A percentile compares a stretch with the other conserved stretches of the same genome.
phyloP scores from a whole-genome alignment of 1,140 invertebrate species.

The Episyrphus balteatus region DNA sequence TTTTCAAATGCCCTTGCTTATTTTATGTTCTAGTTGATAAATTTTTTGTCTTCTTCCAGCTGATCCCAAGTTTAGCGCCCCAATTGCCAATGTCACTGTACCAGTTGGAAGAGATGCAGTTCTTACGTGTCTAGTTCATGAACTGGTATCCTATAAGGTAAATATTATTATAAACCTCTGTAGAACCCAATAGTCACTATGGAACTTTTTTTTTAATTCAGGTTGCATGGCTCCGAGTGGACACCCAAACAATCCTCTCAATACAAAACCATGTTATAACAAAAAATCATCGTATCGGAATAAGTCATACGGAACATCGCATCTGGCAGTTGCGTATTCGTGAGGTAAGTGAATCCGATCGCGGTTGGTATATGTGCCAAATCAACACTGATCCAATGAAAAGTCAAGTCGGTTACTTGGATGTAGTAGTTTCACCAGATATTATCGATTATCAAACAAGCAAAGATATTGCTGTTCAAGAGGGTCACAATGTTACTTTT shows the following conservation, averaged over 20 bases:
- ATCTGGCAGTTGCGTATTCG: conserved; percentile 77
- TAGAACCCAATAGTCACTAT: neutral
- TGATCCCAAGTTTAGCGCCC: conserved; percentile 64
- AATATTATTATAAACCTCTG: neutral
- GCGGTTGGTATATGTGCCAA: conserved; percentile 80
- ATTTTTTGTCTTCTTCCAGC: conserved; percentile 14
- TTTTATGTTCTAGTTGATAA: too few relatives aligned
- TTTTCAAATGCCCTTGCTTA: too few relatives aligned
- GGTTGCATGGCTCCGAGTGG: conserved; percentile 82
- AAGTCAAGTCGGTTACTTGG: conserved; percentile 74
- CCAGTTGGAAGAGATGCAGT: conserved; percentile 65
- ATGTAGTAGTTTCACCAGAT: conserved; percentile 74
- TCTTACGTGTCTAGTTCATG: conserved; percentile 68
- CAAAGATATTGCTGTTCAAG: conserved; percentile 57
- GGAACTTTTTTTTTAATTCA: conserved; percentile 29
- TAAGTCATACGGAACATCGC: conserved; percentile 67
- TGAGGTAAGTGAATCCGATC: conserved; percentile 64
- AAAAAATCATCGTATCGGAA: conserved; percentile 72
- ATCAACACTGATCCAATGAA: conserved; percentile 89
- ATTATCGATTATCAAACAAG: conserved; percentile 64
- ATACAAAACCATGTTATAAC: conserved; percentile 81
- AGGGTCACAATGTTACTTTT: conserved; percentile 63
- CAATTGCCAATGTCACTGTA: conserved; percentile 66
- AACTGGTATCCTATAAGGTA: conserved; percentile 65
- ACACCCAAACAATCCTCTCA: conserved; percentile 83